A percentile compares a stretch with the other conserved stretches of the same genome.
phyloP scores from a whole-genome alignment of 53 echinoderm and acorn worm species.

The Hippasteria phrygiana region DNA sequence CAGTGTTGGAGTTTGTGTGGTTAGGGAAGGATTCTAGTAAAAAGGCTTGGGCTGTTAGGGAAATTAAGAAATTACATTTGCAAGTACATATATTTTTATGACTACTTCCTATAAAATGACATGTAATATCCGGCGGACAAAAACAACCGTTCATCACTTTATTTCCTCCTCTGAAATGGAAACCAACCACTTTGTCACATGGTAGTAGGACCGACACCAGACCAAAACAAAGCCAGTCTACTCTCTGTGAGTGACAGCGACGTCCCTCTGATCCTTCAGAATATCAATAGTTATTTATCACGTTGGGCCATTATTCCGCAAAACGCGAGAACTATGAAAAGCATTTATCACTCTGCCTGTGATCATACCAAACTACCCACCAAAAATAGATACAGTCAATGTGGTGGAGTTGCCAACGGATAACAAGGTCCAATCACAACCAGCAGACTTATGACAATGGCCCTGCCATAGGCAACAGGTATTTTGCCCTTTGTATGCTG shows the following conservation, averaged over 20 bases:
- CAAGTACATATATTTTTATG: too few relatives aligned
- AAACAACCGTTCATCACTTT: too few relatives aligned
- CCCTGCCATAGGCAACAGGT: not conserved
- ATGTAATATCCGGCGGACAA: too few relatives aligned
- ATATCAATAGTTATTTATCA: not conserved
- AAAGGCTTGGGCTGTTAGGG: too few relatives aligned
- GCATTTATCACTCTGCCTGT: slow-evolving; percentile 16
- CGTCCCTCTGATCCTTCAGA: not conserved
- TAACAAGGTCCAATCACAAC: not conserved
- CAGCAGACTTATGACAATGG: not conserved
- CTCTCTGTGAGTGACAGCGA: not conserved
- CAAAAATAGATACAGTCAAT: slow-evolving; percentile 26
- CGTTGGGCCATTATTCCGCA: slow-evolving; percentile 4
- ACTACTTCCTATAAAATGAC: too few relatives aligned
- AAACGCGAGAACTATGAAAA: not conserved
- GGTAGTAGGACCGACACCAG: too few relatives aligned
- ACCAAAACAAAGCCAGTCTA: not conserved
- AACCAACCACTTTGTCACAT: too few relatives aligned
- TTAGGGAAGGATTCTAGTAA: too few relatives aligned
- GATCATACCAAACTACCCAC: not conserved
- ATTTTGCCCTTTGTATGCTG: slow-evolving; percentile 25
- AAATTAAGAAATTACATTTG: too few relatives aligned
- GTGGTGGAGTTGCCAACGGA: slow-evolving; percentile 1
- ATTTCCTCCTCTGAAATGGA: too few relatives aligned
- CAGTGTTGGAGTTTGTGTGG: too few relatives aligned